Percentiles rank a stretch among this genome's conserved stretches.
phyloP scores from a whole-genome alignment of 2,113 vertebrate species.

The Pedionomus torquatus region DNA sequence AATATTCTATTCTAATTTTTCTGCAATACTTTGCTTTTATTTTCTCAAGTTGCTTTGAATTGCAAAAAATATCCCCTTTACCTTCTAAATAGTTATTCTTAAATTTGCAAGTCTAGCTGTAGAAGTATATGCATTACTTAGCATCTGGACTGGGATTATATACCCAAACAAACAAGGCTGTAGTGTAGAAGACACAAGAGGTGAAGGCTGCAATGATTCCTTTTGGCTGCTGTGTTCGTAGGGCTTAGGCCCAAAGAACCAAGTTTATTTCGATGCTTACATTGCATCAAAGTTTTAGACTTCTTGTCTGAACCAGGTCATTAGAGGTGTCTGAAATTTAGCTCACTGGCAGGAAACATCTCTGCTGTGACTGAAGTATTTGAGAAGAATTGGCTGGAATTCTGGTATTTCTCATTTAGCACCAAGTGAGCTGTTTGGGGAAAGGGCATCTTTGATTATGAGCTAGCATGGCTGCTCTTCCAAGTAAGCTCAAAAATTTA shows the following conservation, averaged over 20 bases:
- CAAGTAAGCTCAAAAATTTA: neutral
- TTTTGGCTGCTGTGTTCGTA: neutral
- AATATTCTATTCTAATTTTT: neutral
- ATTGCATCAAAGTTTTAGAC: neutral
- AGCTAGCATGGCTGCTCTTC: neutral
- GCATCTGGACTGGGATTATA: neutral
- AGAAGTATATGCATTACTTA: neutral
- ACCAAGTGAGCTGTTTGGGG: neutral
- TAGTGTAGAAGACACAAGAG: neutral
- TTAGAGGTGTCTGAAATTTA: neutral
- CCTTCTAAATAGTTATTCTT: neutral
- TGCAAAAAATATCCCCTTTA: neutral
- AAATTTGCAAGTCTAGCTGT: neutral
- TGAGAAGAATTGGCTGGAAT: neutral
- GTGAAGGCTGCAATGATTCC: neutral
- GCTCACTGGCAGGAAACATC: neutral
- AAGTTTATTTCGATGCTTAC: neutral
- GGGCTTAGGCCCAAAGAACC: neutral
- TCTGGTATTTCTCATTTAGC: neutral
- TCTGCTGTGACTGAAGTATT: neutral
- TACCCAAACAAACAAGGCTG: neutral
- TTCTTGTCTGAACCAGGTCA: neutral
- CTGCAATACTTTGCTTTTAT: neutral
- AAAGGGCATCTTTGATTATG: neutral
- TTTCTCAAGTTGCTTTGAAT: neutral